Base-by-base conservation (phyloP, 2,113 vertebrate species). In the Corythornis cristatus region DNA sequence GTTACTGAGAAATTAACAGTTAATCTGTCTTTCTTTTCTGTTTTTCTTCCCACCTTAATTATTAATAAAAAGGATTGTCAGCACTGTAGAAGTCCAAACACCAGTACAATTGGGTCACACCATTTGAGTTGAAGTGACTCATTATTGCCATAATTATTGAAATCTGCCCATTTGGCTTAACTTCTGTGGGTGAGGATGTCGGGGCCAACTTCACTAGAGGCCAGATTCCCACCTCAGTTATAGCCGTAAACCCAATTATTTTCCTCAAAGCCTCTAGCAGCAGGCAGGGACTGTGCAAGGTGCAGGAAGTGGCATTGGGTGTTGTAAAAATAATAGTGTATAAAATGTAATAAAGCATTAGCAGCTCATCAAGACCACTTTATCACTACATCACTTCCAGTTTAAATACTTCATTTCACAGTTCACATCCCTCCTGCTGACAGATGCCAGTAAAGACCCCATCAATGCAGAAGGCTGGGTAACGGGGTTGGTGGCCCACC, bases 401-500 rank as follows among this genome's bases (percentile, higher is more conserved):
- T 81, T 82, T 91, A 68, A 77, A 45, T 58, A 42, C 15, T 2
- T 81, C 85, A 42, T 67, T 94, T 95, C 91, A 71, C 91, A 97
- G 96, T 82, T 98, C 50, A 97, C 96, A 65, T 95, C 87, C 13
- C 83, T 98, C 21, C 95, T 97, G 93, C 93, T 97, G 68, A 96
- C 83, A 22, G 96, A 93, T 67, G 80, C 95, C 37, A 46, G 73
- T 83, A 97, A 93, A 93, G 97, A 98, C 23, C 65, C 94, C 2
- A 21, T 92, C 70, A 67, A 22, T 19, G 54, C 92, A 75, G 94
- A 83, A 33, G 58, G 37, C 25, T 80, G 88, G 15, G 93, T 96
- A 48, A 95, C 96, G 62, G 96, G 90, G 66, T 97, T 97, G 75
- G 97, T 97, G 87, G 96, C 97, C 92, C 98, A 97, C 85, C 74